Conservation (phyloP, 2,888 invertebrate species). For the Empis livida region DNA sequence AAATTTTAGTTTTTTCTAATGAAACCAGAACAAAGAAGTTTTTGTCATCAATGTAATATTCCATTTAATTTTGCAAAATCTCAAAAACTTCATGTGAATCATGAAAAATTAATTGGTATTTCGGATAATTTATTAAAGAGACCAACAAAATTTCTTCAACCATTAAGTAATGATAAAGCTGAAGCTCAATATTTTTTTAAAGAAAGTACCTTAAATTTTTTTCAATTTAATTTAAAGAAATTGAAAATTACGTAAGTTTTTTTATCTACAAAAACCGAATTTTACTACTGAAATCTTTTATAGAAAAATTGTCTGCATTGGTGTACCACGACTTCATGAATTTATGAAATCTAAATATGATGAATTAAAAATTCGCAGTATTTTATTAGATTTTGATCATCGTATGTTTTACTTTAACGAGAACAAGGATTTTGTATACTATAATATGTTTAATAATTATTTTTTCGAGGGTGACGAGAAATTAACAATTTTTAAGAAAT, state of each 20-base stretch:
- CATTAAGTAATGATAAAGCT: constrained; percentile 58
- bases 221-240: constrained; percentile 46
- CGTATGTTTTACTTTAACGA: constrained; percentile 54
- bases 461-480: constrained; percentile 56
- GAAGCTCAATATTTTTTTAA: constrained; percentile 86
- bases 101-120: constrained; percentile 41
- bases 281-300: constrained; percentile 17
- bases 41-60: constrained; percentile 50
- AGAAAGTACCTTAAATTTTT: constrained; percentile 47
- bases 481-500: constrained; percentile 44
- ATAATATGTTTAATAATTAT: constrained; percentile 84
- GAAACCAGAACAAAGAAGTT: constrained; percentile 39
- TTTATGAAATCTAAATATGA: constrained; percentile 32
- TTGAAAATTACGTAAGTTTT: constrained; percentile 43
- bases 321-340: constrained; percentile 72
- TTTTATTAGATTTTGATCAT: constrained; percentile 71
- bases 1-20: not conserved
- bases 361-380: constrained; percentile 38
- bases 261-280: not conserved
- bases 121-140: constrained; percentile 44
- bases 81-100: constrained; percentile 41
- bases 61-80: constrained; percentile 31
- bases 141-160: constrained; percentile 54
- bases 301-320: constrained; percentile 71
- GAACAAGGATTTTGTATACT: constrained; percentile 58